Evolutionary conservation across 1,140 invertebrate species (phyloP).

Genomic region (Drosophila gunungcola): DNA sequence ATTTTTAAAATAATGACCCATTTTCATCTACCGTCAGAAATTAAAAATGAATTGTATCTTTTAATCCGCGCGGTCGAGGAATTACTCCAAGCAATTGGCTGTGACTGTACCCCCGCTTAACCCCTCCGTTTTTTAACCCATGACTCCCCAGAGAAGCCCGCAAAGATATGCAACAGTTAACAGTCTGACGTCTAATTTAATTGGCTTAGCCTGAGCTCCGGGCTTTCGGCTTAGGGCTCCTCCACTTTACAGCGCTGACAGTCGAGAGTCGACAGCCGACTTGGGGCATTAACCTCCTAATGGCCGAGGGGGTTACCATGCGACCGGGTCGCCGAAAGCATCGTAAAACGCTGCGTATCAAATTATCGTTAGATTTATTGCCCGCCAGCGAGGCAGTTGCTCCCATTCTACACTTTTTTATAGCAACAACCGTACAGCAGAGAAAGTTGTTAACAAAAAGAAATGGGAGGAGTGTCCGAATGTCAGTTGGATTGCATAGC

Average conservation of each 20-base stretch:
- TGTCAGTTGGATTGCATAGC: conserved; percentile 14
- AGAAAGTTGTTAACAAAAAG: background rate
- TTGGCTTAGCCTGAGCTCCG: conserved; percentile 45
- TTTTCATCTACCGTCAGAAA: background rate
- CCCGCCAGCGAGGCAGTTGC: conserved; percentile 26
- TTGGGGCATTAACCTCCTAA: conserved; percentile 37
- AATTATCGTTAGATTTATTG: conserved; percentile 65
- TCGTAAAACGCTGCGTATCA: conserved; percentile 55
- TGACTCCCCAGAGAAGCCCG: conserved; percentile 17
- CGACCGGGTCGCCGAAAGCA: conserved; percentile 14
- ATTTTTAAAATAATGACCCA: too few species aligned
- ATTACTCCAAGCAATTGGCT: background rate
- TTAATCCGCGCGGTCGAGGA: background rate
- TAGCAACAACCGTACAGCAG: background rate
- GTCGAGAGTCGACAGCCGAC: background rate
- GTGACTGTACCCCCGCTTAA: background rate
- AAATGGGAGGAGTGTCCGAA: background rate
- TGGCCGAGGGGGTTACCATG: background rate
- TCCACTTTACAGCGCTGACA: conserved; percentile 16
- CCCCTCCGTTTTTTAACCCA: background rate
- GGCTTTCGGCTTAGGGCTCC: conserved; percentile 21
- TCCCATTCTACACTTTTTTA: conserved; percentile 24
- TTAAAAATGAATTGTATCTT: conserved; percentile 1
- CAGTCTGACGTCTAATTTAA: conserved; percentile 46
- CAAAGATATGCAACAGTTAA: conserved; percentile 56